Evolutionary conservation across 1,140 invertebrate species (phyloP), one percentile per base, ranked within the genome.

Genomic region (Parapsyche elsis): DNA sequence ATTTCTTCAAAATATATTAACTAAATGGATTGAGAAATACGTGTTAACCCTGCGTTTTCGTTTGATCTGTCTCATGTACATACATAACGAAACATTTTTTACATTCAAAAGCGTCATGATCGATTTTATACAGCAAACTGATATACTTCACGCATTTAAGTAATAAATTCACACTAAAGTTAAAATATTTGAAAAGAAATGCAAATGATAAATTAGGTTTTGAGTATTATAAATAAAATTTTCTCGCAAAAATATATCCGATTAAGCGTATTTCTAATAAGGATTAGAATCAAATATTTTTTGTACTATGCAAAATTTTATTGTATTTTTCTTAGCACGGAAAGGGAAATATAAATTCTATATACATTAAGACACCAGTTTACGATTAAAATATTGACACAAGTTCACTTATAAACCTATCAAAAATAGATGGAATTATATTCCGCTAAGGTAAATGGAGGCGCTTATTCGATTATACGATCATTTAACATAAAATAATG

Each of bases 341-440:
- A 38, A 38, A 38, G 7, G 30, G 30, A 38, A 4, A 38, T 38
- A 38, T 38, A 7, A 4, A 38, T 61, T 71, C 24, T 73, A 73
- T 73, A n/a, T 73, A 73, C 44, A 73, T 73, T 46, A 73, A 73
- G n/a, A 73, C 24, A 73, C 14, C 71, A 73, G 71, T 73, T 71
- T 30, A 38, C 26, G 26, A 38, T 75, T 57, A 44, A 74, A 74
- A 46, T 74, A 74, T 74, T 24, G 16, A 67, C 24, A 44, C 30
- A 71, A 9, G 16, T 30, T 77, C 70, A 75, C 30, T 79, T 81
- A 81, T 79, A 81, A 83, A 83, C 82, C 73, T 83, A 83, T 81
- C 82, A 83, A 83, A 83, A 83, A 83, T 81, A 83, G 82, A 81
- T 77, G 75, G 53, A 59, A 64, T 38, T 10, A 57, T 64, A 77